Conservation (phyloP, 2,113 vertebrate genomes). For the Okapia johnstoni region DNA sequence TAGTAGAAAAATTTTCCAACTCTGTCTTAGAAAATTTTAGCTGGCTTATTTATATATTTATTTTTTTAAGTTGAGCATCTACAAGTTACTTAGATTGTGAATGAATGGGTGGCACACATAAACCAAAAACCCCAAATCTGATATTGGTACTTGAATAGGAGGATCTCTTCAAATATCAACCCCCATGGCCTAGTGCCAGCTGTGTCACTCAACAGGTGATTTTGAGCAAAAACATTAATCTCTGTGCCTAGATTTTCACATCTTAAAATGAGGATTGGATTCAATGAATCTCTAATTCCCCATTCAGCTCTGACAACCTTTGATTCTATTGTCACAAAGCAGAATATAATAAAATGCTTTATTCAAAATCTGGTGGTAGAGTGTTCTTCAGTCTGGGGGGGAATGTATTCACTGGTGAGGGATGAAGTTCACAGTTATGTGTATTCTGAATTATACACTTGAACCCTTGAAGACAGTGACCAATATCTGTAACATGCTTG, state of each 20-base stretch:
- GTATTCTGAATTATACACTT: background rate
- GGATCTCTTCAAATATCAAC: background rate
- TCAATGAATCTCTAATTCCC: background rate
- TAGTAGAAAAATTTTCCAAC: background rate
- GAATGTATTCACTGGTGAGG: background rate
- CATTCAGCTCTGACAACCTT: background rate
- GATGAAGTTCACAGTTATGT: background rate
- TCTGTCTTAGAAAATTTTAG: background rate
- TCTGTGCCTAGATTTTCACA: background rate
- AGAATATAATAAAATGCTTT: background rate
- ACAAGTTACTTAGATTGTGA: background rate
- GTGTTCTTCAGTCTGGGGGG: background rate
- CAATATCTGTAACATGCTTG: background rate
- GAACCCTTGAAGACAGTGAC: background rate
- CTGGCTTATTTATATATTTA: background rate
- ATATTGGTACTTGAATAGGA: background rate
- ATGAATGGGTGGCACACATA: background rate
- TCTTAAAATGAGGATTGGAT: background rate
- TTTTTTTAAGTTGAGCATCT: background rate
- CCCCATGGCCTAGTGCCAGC: background rate
- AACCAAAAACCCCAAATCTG: background rate
- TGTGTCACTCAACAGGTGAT: background rate
- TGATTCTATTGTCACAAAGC: background rate
- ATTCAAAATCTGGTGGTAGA: background rate
- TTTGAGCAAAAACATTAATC: background rate